A percentile compares a stretch with the other conserved stretches of the same genome.
phyloP scores from a whole-genome alignment of 2,113 vertebrate species.

The Chaetodon trifascialis region DNA sequence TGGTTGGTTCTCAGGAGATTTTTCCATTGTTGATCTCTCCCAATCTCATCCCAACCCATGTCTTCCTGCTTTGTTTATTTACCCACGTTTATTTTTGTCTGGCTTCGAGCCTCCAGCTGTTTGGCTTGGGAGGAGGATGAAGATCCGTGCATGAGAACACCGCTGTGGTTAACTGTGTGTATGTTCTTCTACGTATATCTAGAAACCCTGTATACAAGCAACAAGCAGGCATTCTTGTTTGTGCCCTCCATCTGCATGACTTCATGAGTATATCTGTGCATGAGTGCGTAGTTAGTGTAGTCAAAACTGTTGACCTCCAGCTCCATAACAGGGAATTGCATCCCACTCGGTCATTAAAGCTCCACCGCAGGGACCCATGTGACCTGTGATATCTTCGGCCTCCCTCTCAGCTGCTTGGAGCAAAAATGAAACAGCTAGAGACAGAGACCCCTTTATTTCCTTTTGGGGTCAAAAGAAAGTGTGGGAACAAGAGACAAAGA shows the following conservation, averaged over 20 bases:
- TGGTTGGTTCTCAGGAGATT: conserved; percentile 35
- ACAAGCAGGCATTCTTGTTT: conserved; percentile 33
- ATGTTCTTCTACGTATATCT: not conserved
- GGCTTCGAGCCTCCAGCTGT: conserved; percentile 24
- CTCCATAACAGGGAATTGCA: conserved; percentile 69
- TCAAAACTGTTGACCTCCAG: conserved; percentile 42
- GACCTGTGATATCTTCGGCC: conserved; percentile 45
- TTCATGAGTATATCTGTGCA: conserved; percentile 10
- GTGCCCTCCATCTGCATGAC: conserved; percentile 43
- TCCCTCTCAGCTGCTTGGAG: conserved; percentile 66
- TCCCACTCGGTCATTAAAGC: conserved; percentile 61
- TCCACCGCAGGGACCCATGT: conserved; percentile 59
- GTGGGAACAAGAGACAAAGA: conserved; percentile 66
- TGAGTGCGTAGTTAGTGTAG: conserved; percentile 23
- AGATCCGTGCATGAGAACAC: conserved; percentile 31
- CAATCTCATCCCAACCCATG: conserved; percentile 25
- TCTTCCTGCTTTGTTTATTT: conserved; percentile 70
- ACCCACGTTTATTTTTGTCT: conserved; percentile 65
- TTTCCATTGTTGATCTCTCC: conserved; percentile 69
- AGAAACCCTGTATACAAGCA: conserved; percentile 12
- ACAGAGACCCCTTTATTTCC: conserved; percentile 57
- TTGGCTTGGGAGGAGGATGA: conserved; percentile 33
- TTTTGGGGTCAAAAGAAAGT: conserved; percentile 54
- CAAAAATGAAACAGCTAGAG: conserved; percentile 25
- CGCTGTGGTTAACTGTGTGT: not conserved